Evolutionary conservation across 2,797 vertebrate genomes (phyloP).

Genomic region (Cossypha heuglini): DNA sequence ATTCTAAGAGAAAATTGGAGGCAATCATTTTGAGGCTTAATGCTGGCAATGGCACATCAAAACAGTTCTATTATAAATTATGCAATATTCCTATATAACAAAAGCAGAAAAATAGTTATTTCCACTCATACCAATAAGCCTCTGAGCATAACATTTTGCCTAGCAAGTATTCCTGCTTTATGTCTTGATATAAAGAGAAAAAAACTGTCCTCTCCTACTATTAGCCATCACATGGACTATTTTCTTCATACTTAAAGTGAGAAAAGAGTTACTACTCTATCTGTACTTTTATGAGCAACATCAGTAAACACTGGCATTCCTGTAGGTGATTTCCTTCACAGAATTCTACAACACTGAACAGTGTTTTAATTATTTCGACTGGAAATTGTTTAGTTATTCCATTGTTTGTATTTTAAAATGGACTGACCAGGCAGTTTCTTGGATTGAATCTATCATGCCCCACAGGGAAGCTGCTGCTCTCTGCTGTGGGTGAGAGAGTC

Average conservation of each 20-base stretch:
- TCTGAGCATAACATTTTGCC: neutral
- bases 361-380: neutral
- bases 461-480: neutral
- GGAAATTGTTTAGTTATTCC: neutral
- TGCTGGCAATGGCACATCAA: neutral
- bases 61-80: neutral
- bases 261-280: neutral
- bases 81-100: neutral
- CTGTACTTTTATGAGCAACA: neutral
- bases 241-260: neutral
- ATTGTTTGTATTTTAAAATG: neutral
- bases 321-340: neutral
- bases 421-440: neutral
- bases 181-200: neutral
- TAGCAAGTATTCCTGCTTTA: neutral
- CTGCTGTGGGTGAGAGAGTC: conserved; percentile 24
- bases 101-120: neutral
- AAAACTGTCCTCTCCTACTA: neutral
- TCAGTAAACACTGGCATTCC: neutral
- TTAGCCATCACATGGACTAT: neutral
- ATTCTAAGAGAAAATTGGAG: neutral
- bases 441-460: neutral
- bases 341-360: neutral
- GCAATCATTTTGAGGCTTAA: neutral
- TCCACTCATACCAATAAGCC: neutral